Conservation (phyloP, 2,113 vertebrate species). For the Tauraco erythrolophus region DNA sequence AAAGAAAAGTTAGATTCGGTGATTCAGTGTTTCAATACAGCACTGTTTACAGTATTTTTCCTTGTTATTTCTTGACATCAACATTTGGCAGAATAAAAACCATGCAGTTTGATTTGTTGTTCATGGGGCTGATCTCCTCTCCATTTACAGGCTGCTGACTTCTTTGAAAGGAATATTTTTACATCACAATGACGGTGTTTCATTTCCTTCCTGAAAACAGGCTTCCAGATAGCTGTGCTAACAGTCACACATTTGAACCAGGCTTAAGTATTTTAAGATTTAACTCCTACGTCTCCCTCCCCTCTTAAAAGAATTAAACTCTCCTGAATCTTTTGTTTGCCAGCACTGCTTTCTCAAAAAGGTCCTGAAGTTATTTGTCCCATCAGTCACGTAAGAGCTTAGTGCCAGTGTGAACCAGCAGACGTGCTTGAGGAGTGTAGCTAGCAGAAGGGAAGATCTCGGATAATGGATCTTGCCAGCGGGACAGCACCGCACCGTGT, state of each 20-base stretch:
- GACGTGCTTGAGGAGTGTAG: fast-evolving
- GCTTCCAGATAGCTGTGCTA: not conserved
- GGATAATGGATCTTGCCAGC: fast-evolving
- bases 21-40: not conserved
- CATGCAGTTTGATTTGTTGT: not conserved
- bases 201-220: not conserved
- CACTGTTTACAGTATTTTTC: not conserved
- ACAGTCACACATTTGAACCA: not conserved
- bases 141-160: not conserved
- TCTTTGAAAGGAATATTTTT: not conserved
- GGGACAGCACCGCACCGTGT: fast-evolving
- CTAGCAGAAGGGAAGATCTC: not conserved
- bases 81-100: not conserved
- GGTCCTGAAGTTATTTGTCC: not conserved
- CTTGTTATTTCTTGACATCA: constrained; percentile 17
- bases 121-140: not conserved
- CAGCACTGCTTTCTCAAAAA: not conserved
- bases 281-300: not conserved
- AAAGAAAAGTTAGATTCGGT: not conserved
- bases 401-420: not conserved
- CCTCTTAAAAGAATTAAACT: not conserved
- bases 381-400: not conserved
- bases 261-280: not conserved
- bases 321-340: not conserved
- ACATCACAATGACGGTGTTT: not conserved